phyloP scores from a whole-genome alignment of 2,797 vertebrate species.

The Phaenicophaeus curvirostris region DNA sequence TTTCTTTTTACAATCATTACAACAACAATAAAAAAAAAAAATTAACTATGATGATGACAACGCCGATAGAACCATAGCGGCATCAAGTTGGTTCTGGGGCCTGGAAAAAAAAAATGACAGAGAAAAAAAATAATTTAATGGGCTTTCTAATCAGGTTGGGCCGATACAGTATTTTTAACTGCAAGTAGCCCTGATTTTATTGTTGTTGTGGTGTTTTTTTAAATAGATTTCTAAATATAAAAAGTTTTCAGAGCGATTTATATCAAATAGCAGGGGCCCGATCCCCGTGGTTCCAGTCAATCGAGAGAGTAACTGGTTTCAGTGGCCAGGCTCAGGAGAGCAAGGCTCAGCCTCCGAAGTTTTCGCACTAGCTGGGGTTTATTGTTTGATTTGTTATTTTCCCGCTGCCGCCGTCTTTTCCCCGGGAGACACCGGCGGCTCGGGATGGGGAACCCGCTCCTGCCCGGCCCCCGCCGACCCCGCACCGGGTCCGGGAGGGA shows the following conservation, averaged over 20 bases:
- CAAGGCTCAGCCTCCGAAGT: not conserved
- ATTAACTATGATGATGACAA: constrained; percentile 81
- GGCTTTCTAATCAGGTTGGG: constrained; percentile 2
- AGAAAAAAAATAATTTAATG: constrained; percentile 28
- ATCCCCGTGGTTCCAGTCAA: not conserved
- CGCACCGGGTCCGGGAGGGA: not conserved
- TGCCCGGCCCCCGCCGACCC: not conserved
- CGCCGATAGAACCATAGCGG: constrained; percentile 84
- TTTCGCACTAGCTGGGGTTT: not conserved
- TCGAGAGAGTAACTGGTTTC: not conserved
- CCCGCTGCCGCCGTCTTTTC: not conserved
- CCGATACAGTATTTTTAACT: not conserved
- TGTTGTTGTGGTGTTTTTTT: not conserved
- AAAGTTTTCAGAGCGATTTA: not conserved
- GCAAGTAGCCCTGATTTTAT: not conserved
- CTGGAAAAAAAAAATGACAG: constrained; percentile 82
- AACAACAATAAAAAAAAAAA: constrained; percentile 81
- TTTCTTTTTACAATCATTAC: constrained; percentile 91
- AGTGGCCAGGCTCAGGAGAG: not conserved
- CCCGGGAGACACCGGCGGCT: not conserved
- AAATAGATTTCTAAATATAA: not conserved
- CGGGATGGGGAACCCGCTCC: not conserved
- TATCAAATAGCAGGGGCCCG: not conserved
- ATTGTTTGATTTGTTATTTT: not conserved
- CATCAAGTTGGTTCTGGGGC: constrained; percentile 89